Conservation (phyloP, 2,797 vertebrate genomes). For the Labroides dimidiatus region DNA sequence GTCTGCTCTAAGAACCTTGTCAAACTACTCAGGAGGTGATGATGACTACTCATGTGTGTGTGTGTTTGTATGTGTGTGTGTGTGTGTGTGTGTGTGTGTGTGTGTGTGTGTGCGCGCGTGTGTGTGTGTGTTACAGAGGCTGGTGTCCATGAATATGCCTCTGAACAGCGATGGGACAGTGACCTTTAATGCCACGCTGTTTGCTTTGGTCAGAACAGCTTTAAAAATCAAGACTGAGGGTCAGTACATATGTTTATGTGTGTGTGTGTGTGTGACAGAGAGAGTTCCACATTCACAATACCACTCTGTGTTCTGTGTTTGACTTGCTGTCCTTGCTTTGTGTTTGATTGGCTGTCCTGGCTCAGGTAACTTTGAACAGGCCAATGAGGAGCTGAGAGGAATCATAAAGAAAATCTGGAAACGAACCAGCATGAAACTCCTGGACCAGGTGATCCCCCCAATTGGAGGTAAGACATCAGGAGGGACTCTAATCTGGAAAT, state of each 20-base stretch:
- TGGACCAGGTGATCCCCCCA: conserved; percentile 95
- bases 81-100: no score
- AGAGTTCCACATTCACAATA: no score
- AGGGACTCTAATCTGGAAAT: no score
- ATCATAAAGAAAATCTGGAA: conserved; percentile 99
- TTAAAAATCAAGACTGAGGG: conserved; percentile 98
- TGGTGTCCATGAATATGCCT: conserved; percentile 98
- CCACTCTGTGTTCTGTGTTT: no score
- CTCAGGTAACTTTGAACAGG: conserved; percentile 93
- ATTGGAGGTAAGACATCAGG: conserved; percentile 92
- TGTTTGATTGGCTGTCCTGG: neutral
- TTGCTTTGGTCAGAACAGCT: conserved; percentile 92
- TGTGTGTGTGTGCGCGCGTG: no score
- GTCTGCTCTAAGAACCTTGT: no score
- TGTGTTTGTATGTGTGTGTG: no score
- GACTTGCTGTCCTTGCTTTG: neutral
- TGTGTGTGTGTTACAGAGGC: conserved; percentile 77
- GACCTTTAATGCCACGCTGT: conserved; percentile 95
- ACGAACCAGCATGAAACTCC: conserved; percentile 95
- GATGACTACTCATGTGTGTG: no score
- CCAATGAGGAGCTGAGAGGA: conserved; percentile 92
- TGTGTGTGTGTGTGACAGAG: no score
- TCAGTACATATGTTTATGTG: conserved; percentile 46
- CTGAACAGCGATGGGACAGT: conserved; percentile 95
- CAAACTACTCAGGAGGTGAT: no score